These are phyloP conservation scores for Metaphire vulgaris DNA, from an alignment of 1,140 invertebrate species.

Conservation along the genomic window DNA sequence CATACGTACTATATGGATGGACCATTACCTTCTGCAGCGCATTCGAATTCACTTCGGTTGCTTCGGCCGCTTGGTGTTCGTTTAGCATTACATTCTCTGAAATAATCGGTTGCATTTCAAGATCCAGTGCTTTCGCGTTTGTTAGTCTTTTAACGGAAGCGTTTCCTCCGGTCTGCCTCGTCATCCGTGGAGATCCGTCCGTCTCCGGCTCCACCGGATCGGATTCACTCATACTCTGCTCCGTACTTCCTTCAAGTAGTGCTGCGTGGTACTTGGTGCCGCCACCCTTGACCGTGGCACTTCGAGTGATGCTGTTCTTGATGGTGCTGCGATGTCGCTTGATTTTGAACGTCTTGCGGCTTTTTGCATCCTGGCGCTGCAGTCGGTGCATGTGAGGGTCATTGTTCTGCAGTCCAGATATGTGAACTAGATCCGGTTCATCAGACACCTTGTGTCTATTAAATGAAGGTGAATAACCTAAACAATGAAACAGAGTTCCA, in stretches of 20 bases:
- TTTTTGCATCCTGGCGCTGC: constrained; percentile 85
- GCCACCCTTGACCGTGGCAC: constrained; percentile 32
- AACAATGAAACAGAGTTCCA: background rate
- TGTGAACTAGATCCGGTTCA: constrained; percentile 24
- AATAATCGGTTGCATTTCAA: background rate
- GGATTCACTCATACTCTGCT: background rate
- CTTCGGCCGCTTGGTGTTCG: background rate
- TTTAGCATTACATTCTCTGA: background rate
- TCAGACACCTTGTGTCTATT: background rate
- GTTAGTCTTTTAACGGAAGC: background rate
- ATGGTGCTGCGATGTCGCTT: constrained; percentile 36
- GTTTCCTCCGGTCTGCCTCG: no score
- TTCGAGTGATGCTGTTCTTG: constrained; percentile 28
- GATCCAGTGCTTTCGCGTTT: background rate
- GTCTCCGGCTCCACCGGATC: background rate
- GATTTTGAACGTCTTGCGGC: constrained; percentile 81
- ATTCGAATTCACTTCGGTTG: no score
- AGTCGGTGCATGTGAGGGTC: constrained; percentile 65
- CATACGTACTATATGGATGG: no score
- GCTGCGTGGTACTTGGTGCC: constrained; percentile 24
- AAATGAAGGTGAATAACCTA: background rate
- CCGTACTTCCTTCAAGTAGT: background rate
- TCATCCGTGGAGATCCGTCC: background rate
- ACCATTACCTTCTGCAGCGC: no score
- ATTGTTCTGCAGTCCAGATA: constrained; percentile 34